phyloP scores from a whole-genome alignment of 2,888 invertebrate genomes.

The Aethes cnicana region DNA sequence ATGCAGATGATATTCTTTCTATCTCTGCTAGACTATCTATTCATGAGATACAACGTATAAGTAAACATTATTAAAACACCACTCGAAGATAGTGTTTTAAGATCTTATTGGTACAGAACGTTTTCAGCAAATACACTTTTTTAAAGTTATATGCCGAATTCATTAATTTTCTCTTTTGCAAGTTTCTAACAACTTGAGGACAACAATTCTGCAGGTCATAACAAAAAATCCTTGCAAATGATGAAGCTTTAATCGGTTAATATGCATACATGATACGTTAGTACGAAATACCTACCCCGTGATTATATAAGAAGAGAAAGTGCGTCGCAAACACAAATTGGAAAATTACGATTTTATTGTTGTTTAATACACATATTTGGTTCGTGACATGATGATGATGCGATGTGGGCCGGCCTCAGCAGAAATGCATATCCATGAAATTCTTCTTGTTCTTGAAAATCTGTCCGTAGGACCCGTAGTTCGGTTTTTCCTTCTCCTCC shows the following conservation, averaged over 20 bases:
- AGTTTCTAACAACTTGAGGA: neutral
- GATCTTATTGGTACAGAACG: too few species aligned
- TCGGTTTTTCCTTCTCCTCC: slow-evolving; percentile 69
- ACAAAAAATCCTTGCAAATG: slow-evolving; percentile 49
- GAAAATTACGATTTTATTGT: slow-evolving; percentile 23
- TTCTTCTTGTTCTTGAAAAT: slow-evolving; percentile 88
- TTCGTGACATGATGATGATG: slow-evolving; percentile 30
- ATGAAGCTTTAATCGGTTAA: slow-evolving; percentile 56
- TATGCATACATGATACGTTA: slow-evolving; percentile 52
- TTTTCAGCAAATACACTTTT: too few species aligned
- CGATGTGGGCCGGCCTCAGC: slow-evolving; percentile 64
- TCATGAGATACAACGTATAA: too few species aligned
- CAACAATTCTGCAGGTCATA: slow-evolving; percentile 38
- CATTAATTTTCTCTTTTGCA: too few species aligned
- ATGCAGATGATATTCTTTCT: too few species aligned
- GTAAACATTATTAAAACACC: too few species aligned
- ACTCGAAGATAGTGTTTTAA: too few species aligned
- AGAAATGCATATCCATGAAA: slow-evolving; percentile 88
- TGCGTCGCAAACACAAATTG: slow-evolving; percentile 43
- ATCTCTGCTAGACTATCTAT: too few species aligned
- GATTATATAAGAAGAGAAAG: slow-evolving; percentile 37
- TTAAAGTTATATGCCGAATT: too few species aligned
- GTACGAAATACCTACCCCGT: slow-evolving; percentile 46
- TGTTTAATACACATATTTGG: slow-evolving; percentile 16
- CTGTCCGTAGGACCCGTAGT: slow-evolving; percentile 87